A percentile compares a stretch with the other conserved stretches of the same genome.
These are phyloP conservation scores for Heliangelus exortis DNA, from an alignment of 2,797 vertebrate genomes.

Conservation along the genomic window DNA sequence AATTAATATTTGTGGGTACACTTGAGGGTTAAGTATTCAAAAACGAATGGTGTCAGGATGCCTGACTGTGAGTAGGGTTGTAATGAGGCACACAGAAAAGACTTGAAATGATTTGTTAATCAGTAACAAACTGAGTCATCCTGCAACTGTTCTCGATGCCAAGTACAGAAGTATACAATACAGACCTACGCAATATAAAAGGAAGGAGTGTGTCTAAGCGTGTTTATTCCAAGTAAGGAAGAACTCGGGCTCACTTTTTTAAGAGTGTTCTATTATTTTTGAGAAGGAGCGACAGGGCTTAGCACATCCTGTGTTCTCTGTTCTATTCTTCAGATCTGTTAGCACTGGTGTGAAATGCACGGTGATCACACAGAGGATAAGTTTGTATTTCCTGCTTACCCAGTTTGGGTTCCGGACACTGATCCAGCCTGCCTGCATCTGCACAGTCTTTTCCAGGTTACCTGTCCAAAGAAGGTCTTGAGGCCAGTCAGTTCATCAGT, in stretches of 20 bases:
- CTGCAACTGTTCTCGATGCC: neutral
- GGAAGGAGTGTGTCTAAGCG: neutral
- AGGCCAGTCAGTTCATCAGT: neutral
- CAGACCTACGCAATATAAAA: neutral
- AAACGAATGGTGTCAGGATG: neutral
- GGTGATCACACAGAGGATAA: neutral
- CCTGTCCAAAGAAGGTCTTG: neutral
- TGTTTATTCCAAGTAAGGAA: neutral
- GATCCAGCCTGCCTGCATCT: neutral
- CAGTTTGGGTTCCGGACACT: neutral
- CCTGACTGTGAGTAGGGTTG: neutral
- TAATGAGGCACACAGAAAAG: neutral
- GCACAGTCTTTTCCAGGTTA: neutral
- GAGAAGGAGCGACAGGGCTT: neutral
- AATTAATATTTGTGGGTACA: neutral
- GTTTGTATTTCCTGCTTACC: neutral
- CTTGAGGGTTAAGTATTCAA: neutral
- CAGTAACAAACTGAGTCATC: slow-evolving; percentile 16
- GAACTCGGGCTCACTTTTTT: neutral
- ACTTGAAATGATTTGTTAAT: slow-evolving; percentile 10
- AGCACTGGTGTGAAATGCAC: neutral
- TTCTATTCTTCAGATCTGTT: neutral
- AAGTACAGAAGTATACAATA: neutral
- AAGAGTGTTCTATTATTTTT: neutral
- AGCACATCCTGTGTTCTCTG: neutral